Evolutionary conservation across 2,888 invertebrate species (phyloP), one percentile per base, ranked within the genome.

Genomic region (Pristionchus mayeri): DNA sequence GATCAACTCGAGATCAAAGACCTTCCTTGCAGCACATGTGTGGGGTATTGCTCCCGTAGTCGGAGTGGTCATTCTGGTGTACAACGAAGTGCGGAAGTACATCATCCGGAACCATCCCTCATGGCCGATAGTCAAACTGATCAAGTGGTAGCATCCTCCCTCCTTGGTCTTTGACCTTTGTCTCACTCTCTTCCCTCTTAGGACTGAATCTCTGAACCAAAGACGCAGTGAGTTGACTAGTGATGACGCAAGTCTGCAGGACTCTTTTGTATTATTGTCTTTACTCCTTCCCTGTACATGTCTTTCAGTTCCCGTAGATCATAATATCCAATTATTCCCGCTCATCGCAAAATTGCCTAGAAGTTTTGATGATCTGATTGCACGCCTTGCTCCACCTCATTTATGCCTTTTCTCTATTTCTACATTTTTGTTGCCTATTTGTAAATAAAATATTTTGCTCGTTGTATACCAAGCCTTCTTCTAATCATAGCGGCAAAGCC

Each of bases 1-100:
- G 40, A 71, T 71, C 40, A 40, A 24, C 9, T 54, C 4, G 54
- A 71, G 71, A 71, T 24, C 40, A 71, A 71, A 71, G 71, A 44
- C 40, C 40, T 40, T n/a, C 34, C 21, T 63, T 82, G 3, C 81
- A 82, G 81, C 63, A 16, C 81, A 82, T 27, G 85, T 90, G 48
- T 90, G 90, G 90, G 88, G 40, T 13, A 75, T 84, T 52, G 89
- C 88, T 24, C 89, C 89, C 40, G 75, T 89, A 60, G 89, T 88
- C 71, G 89, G 92, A 30, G 84, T 92, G 44, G 92, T 91, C 79
- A 85, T 92, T 37, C 85, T 92, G 27, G 86, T 89, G 37, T 92
- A 91, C 88, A 92, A 92, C 85, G 92, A 92, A 85, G 85, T 87
- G 50, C 87, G 91, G 21, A 91, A 91, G 84, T 91, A 88, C 84